Base-by-base conservation (phyloP, 2,888 invertebrate genomes). In the Brachylomia viminalis region DNA sequence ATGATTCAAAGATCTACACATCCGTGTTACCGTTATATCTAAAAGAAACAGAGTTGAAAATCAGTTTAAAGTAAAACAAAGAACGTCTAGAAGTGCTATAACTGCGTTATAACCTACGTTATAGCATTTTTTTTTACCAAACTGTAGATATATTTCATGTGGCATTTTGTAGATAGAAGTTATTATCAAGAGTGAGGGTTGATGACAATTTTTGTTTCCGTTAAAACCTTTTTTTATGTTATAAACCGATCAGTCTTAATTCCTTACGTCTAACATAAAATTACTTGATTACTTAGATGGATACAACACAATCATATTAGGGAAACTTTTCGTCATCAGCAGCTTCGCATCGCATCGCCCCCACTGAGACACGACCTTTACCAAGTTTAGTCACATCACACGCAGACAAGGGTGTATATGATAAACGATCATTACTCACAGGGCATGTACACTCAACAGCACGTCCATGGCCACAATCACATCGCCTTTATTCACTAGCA, bases 321-420 rank as follows among this genome's bases (percentile, higher is more conserved):
- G n/a, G n/a, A n/a, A n/a, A n/a, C n/a, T n/a, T n/a, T n/a, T n/a
- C n/a, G n/a, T n/a, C n/a, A n/a, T n/a, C n/a, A n/a, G n/a, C n/a
- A n/a, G 61, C 58, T 5, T 59, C 58, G 13, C 59, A 17, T 73
- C 74, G 84, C 73, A 42, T 27, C 45, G 61, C 64, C 2, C 52
- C 10, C 64, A n/a, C 45, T 79, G 42, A 33, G 17, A 27, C 58
- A 45, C 33, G 17, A 67, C n/a, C 80, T 17, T 33, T n/a, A 64
- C 30, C 2, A 71, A 58, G 77, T 72, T 77, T 45, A 64, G 59
- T 54, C 71, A 75, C 82, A 84, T 85, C 84, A 83, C 30, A 67
- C 73, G 67, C 86, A 85, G 79, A 72, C 78, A 30, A 71, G 80
- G 72, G 83, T 67, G 71, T 76, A 68, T 74, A 73, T 84, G 84